phyloP scores from a whole-genome alignment of 2,113 vertebrate genomes.

The Phocoena phocoena region DNA sequence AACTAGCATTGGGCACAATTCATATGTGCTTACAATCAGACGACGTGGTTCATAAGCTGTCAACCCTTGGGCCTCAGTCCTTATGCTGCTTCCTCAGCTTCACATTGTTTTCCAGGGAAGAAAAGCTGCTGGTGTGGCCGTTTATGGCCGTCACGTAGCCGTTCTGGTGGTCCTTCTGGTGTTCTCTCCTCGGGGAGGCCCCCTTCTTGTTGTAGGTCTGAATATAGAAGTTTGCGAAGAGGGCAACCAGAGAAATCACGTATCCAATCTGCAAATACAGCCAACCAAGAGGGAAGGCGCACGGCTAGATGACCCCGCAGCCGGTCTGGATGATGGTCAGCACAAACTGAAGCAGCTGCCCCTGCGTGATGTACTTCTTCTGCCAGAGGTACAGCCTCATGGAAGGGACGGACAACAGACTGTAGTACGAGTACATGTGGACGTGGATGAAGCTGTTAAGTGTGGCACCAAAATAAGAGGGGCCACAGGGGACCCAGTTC shows the following conservation, averaged over 20 bases:
- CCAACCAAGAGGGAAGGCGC: conserved; percentile 93
- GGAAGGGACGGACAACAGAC: conserved; percentile 93
- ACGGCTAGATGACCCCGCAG: conserved; percentile 93
- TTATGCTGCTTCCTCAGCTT: conserved; percentile 90
- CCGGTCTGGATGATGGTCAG: conserved; percentile 93
- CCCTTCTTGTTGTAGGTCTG: conserved; percentile 96
- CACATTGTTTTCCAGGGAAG: conserved; percentile 83
- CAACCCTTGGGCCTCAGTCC: conserved; percentile 87
- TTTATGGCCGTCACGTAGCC: conserved; percentile 86
- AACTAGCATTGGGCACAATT: conserved; percentile 84
- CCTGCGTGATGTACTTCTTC: conserved; percentile 99
- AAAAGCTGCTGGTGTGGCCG: conserved; percentile 89
- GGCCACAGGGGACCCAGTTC: conserved; percentile 98
- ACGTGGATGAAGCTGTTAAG: conserved; percentile 98
- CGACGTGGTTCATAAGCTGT: conserved; percentile 77
- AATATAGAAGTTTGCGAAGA: conserved; percentile 98
- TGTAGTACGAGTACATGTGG: conserved; percentile 98
- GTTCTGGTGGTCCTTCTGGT: conserved; percentile 90
- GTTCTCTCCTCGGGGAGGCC: conserved; percentile 87
- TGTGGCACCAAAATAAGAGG: conserved; percentile 95
- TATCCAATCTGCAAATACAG: conserved; percentile 96
- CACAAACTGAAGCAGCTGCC: conserved; percentile 96
- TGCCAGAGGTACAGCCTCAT: conserved; percentile 97
- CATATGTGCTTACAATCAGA: conserved; percentile 86
- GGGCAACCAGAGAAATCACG: conserved; percentile 92